Evolutionary conservation across 53 echinoderm and acorn worm species (phyloP).

Genomic region (Paelopatides confundens): DNA sequence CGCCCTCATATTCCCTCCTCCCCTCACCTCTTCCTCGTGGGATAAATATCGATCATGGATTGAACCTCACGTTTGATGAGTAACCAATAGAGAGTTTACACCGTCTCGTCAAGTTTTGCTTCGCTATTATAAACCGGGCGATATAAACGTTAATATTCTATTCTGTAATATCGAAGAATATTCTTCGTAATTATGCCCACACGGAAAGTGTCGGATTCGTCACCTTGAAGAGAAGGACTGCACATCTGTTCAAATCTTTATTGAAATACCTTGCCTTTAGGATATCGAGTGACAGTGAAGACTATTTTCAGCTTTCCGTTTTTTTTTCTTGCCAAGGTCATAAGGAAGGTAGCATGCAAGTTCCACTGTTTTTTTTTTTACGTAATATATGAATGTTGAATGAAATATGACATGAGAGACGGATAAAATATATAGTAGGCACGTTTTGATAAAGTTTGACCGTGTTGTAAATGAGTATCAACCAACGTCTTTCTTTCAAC

Average conservation of each 20-base stretch:
- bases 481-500: too few relatives aligned
- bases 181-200: not conserved
- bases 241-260: conserved; percentile 40
- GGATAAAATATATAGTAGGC: too few relatives aligned
- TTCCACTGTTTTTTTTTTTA: not conserved
- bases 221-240: not conserved
- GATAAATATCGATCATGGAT: not conserved
- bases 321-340: not conserved
- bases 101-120: not conserved
- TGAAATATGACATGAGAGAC: too few relatives aligned
- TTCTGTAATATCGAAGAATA: not conserved
- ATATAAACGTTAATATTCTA: not conserved
- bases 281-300: not conserved
- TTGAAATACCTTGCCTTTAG: conserved; percentile 17
- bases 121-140: not conserved
- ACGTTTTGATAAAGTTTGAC: too few relatives aligned
- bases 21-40: not conserved
- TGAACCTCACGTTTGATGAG: not conserved
- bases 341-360: not conserved
- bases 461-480: too few relatives aligned
- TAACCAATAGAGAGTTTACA: not conserved
- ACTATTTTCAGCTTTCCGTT: not conserved
- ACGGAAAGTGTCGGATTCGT: not conserved
- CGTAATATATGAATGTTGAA: too few relatives aligned
- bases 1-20: not conserved